phyloP scores from a whole-genome alignment of 2,888 invertebrate species.

The Sturmia bella region DNA sequence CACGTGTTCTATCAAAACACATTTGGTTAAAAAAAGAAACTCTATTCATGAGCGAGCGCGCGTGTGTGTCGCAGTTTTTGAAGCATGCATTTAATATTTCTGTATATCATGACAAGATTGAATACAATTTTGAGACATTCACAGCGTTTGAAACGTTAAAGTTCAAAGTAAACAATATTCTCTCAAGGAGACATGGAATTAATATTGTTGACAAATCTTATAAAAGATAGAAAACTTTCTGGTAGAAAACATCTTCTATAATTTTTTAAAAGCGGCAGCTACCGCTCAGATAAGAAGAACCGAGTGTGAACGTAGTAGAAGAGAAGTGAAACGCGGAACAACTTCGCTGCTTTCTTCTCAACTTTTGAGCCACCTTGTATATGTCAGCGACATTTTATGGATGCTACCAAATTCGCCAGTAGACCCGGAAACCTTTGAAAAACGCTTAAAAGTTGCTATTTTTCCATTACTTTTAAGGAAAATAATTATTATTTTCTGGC shows the following conservation, averaged over 20 bases:
- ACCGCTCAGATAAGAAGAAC: too few relatives aligned
- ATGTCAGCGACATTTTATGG: too few relatives aligned
- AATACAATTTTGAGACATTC: conserved; percentile 16
- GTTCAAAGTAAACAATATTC: background rate
- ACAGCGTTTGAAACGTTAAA: background rate
- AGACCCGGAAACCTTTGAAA: too few relatives aligned
- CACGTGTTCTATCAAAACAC: conserved; percentile 49
- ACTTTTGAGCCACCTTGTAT: too few relatives aligned
- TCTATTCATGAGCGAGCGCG: background rate
- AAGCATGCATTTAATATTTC: background rate
- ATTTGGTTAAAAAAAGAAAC: conserved; percentile 20
- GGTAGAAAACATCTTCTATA: background rate
- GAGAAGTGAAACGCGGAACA: too few relatives aligned
- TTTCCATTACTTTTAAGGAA: too few relatives aligned
- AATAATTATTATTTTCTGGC: too few relatives aligned
- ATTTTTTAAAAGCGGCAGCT: background rate
- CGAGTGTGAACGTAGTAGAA: too few relatives aligned
- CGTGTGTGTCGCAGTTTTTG: conserved; percentile 2
- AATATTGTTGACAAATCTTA: conserved; percentile 3
- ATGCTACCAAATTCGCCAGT: too few relatives aligned
- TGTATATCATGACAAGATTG: conserved; percentile 10
- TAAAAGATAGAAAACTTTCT: background rate
- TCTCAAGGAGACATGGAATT: conserved; percentile 2
- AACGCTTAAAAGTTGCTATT: too few relatives aligned
- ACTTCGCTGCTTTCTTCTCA: too few relatives aligned